phyloP scores from a whole-genome alignment of 2,113 vertebrate genomes.

The Heliornis fulica region DNA sequence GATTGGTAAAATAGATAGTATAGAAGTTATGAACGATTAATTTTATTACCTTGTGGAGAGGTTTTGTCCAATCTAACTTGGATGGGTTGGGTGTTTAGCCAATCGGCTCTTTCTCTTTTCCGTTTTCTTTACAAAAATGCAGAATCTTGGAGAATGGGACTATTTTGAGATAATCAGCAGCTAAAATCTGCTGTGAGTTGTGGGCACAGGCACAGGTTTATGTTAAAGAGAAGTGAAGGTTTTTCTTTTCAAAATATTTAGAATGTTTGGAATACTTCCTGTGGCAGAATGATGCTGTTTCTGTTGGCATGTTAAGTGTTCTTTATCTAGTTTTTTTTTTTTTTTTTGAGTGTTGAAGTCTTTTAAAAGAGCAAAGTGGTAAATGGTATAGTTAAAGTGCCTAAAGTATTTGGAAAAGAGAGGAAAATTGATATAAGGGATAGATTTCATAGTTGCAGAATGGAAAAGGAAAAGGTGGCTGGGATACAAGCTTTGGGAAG shows the following conservation, averaged over 20 bases:
- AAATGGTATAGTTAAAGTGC: background rate
- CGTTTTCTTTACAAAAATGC: background rate
- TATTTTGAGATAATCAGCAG: background rate
- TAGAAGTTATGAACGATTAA: background rate
- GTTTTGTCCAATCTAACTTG: background rate
- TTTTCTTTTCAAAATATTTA: background rate
- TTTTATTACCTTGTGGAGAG: background rate
- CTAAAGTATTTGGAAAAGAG: background rate
- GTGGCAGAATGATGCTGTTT: background rate
- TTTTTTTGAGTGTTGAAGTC: background rate
- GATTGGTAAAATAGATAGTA: background rate
- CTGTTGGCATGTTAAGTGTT: background rate
- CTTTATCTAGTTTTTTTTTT: background rate
- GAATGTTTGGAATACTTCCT: constrained; percentile 14
- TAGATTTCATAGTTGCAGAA: background rate
- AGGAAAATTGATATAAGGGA: background rate
- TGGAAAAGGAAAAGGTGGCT: background rate
- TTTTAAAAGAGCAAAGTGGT: background rate
- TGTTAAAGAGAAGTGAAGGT: background rate
- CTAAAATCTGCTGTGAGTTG: background rate
- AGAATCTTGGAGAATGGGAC: background rate
- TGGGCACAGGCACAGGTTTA: background rate
- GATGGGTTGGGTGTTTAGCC: background rate
- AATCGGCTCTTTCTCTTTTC: background rate
- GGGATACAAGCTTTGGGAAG: background rate